Base-by-base conservation (phyloP, 2,797 vertebrate species). In the Eulemur mongoz region DNA sequence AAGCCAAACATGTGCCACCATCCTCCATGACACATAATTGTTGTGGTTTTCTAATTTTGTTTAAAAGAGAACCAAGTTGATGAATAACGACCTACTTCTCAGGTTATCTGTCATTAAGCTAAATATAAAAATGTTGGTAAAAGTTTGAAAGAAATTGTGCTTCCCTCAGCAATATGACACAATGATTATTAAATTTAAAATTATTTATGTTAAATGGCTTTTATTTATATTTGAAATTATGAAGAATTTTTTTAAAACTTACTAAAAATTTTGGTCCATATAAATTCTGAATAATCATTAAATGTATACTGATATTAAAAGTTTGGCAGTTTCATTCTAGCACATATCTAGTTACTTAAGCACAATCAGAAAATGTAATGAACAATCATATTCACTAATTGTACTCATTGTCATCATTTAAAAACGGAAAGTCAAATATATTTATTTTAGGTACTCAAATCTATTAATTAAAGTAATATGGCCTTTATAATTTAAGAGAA, bases 281-380 rank as follows among this genome's bases (percentile, higher is more conserved):
- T 30, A 91, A 50, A 97, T 45, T 82, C 12, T 76, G 25, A 93
- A 61, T 38, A 81, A 63, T 80, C 4, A 89, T n/a, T 91, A 88
- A 84, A 72, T 52, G 10, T 73, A 45, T 75, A 54, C 23, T 35
- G 18, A 32, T 72, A 8, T 72, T 5, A 73, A 93, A 92, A 89
- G 8, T 23, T 52, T 90, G 81, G 32, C 50, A 85, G 73, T 70
- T 48, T 0, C 22, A 63, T 73, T 91, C 43, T 80, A 48, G 57
- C 4, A 61, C 84, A 82, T 85, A 86, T 17, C 1, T 22, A 80
- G 48, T 69, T 54, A 93, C 20, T 82, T 10, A 70, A 89, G 25
- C 18, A 75, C 18, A 20, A 52, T 30, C 40, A 79, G 30, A 80
- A 79, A 75, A 38, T 48, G 27, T 59, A 87, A 76, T 82, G 61